A percentile compares a stretch with the other conserved stretches of the same genome.
Evolutionary conservation across 1,140 invertebrate genomes (phyloP).

Genomic region (Probaryconus sp.): DNA sequence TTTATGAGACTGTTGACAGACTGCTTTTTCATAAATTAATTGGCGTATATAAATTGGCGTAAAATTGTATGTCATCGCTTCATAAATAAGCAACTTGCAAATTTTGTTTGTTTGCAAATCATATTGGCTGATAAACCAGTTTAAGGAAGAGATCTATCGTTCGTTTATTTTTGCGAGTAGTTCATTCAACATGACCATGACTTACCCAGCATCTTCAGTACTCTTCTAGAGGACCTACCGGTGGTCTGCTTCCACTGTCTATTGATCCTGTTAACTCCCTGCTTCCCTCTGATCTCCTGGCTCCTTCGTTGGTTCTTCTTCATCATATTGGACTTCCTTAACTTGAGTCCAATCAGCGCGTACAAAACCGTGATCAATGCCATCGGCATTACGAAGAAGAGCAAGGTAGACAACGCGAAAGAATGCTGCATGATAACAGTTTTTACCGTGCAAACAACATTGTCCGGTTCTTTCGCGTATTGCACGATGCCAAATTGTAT

Average conservation of each 20-base stretch:
- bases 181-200: slow-evolving; percentile 40
- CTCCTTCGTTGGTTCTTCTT: slow-evolving; percentile 69
- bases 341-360: slow-evolving; percentile 86
- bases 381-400: slow-evolving; percentile 94
- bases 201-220: slow-evolving; percentile 85
- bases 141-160: too few relatives aligned
- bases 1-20: too few relatives aligned
- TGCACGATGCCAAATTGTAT: slow-evolving; percentile 85
- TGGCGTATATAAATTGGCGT: too few relatives aligned
- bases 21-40: too few relatives aligned
- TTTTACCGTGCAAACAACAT: slow-evolving; percentile 80
- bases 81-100: too few relatives aligned
- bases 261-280: slow-evolving; percentile 26
- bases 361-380: slow-evolving; percentile 90
- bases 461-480: slow-evolving; percentile 72
- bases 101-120: too few relatives aligned
- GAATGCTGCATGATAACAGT: slow-evolving; percentile 83
- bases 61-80: too few relatives aligned
- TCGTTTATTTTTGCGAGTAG: too few relatives aligned
- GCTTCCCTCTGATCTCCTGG: slow-evolving; percentile 49
- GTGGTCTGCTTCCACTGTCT: slow-evolving; percentile 66
- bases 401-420: slow-evolving; percentile 90
- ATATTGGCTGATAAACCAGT: too few relatives aligned
- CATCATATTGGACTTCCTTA: slow-evolving; percentile 82
- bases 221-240: slow-evolving; percentile 79